Evolutionary conservation across 2,113 vertebrate species (phyloP).

Genomic region (Coryphaenoides rupestris): DNA sequence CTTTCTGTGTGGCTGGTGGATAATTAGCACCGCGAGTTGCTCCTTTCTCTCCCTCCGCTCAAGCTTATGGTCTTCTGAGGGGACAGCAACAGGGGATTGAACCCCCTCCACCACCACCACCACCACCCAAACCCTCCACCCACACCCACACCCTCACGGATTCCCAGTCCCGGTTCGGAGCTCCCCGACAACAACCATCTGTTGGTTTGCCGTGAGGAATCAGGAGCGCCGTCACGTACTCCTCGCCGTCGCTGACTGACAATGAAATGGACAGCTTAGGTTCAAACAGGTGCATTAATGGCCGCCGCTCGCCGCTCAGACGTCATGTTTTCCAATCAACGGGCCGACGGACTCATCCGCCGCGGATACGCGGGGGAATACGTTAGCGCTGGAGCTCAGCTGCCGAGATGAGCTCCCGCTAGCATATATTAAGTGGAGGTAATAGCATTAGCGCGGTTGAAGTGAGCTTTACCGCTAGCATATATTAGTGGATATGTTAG

Average conservation of each 20-base stretch:
- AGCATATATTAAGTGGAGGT: no score
- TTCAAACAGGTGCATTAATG: constrained; percentile 79
- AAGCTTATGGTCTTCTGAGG: constrained; percentile 99
- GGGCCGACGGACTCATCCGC: constrained; percentile 38
- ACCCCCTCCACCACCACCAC: no score
- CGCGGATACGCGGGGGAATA: constrained; percentile 20
- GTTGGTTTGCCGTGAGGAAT: constrained; percentile 89
- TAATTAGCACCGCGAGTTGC: constrained; percentile 99
- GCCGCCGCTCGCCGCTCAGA: constrained; percentile 48
- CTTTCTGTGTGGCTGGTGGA: constrained; percentile 99
- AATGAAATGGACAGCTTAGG: constrained; percentile 80
- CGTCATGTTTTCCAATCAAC: constrained; percentile 50
- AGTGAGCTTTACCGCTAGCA: no score
- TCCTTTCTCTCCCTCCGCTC: constrained; percentile 98
- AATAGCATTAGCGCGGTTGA: no score
- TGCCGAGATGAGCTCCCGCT: no score
- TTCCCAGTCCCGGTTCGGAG: constrained; percentile 78
- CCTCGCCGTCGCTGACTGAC: constrained; percentile 63
- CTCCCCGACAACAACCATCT: constrained; percentile 94
- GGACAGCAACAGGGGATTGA: constrained; percentile 91
- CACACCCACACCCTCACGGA: constrained; percentile 81
- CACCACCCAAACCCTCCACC: no score
- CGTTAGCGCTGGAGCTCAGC: no score
- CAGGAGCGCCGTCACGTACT: constrained; percentile 84
- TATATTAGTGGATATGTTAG: no score